Percentiles rank a stretch among this genome's conserved stretches.
These are phyloP conservation scores for Rhincodon typus DNA, from an alignment of 2,797 vertebrate species.

Conservation along the genomic window DNA sequence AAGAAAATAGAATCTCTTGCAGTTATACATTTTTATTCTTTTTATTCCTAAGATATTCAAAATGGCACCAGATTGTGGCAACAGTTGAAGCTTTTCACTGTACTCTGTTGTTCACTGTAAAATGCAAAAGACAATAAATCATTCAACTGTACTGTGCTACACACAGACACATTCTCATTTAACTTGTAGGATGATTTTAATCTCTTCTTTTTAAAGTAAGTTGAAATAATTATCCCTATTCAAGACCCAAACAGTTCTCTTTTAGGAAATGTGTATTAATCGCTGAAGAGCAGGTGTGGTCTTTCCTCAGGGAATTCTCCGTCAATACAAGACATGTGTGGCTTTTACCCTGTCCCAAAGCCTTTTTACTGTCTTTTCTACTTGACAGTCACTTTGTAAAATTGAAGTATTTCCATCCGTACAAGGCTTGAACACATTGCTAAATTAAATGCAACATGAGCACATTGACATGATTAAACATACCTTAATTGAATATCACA, in stretches of 20 bases:
- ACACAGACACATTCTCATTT: neutral
- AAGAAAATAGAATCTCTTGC: too few relatives aligned
- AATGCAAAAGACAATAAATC: too few relatives aligned
- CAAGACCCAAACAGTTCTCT: neutral
- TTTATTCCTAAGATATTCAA: too few relatives aligned
- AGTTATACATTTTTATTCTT: too few relatives aligned
- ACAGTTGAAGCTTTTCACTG: too few relatives aligned
- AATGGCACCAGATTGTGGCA: too few relatives aligned
- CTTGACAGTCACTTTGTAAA: too few relatives aligned
- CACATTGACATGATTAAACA: neutral
- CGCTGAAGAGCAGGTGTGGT: neutral
- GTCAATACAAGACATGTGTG: neutral
- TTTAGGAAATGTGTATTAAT: conserved; percentile 7
- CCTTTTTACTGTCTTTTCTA: too few relatives aligned
- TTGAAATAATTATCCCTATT: neutral
- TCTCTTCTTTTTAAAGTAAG: neutral
- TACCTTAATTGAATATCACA: neutral
- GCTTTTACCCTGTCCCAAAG: neutral
- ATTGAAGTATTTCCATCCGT: conserved; percentile 2
- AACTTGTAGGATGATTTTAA: neutral
- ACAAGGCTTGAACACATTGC: neutral
- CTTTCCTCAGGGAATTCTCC: neutral
- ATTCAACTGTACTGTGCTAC: neutral
- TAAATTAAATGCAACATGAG: neutral
- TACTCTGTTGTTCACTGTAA: too few relatives aligned